Evolutionary conservation across 2,113 vertebrate genomes (phyloP).

Genomic region (Euleptes europaea): DNA sequence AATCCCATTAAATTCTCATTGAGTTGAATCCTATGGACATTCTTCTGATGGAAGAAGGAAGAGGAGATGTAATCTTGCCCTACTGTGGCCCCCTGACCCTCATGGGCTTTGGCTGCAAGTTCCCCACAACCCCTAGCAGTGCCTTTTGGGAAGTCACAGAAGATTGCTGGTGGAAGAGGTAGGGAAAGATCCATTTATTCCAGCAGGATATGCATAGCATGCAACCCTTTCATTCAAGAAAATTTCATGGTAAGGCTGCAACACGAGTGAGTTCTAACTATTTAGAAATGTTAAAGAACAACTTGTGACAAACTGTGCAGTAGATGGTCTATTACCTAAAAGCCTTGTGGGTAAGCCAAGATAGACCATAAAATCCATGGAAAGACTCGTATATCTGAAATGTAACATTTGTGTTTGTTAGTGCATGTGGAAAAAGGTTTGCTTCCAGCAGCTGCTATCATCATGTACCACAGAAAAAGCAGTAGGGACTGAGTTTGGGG

Average conservation of each 20-base stretch:
- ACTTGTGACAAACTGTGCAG: not conserved
- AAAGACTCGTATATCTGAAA: constrained; percentile 39
- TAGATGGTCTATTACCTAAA: not conserved
- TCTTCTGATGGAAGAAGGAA: too few relatives aligned
- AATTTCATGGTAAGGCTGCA: not conserved
- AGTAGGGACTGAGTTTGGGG: constrained; percentile 30
- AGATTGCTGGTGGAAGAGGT: too few relatives aligned
- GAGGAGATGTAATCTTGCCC: too few relatives aligned
- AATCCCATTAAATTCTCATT: not conserved
- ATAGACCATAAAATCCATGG: constrained; percentile 4
- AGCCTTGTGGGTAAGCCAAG: not conserved
- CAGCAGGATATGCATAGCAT: too few relatives aligned
- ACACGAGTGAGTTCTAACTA: not conserved
- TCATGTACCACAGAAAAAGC: constrained; percentile 46
- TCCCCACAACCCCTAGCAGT: too few relatives aligned
- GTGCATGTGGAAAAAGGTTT: constrained; percentile 22
- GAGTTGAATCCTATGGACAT: too few relatives aligned
- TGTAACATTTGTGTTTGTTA: constrained; percentile 35
- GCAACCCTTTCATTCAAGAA: not conserved
- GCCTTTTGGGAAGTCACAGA: too few relatives aligned
- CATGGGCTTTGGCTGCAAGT: too few relatives aligned
- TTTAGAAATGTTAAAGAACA: not conserved
- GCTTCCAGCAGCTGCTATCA: constrained; percentile 51
- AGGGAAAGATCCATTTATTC: too few relatives aligned
- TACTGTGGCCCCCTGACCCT: too few relatives aligned